These are phyloP conservation scores for Eidolon helvum DNA, from an alignment of 2,113 vertebrate genomes.

Conservation along the genomic window DNA sequence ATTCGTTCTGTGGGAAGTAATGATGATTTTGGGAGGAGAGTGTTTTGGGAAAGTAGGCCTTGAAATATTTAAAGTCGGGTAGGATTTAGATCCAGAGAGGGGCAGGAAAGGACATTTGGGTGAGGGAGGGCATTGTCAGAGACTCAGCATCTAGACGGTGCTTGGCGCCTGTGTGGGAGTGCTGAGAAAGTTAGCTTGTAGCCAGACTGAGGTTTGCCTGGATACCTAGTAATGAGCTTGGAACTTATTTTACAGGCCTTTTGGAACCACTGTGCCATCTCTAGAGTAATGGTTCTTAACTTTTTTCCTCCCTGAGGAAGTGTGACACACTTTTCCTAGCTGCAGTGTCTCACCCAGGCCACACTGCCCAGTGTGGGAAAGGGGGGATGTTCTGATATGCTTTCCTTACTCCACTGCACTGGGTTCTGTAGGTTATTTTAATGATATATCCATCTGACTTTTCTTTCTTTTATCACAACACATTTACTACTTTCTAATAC, in stretches of 20 bases:
- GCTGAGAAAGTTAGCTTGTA: background rate
- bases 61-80: background rate
- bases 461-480: background rate
- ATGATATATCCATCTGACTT: background rate
- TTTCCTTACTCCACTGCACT: background rate
- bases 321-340: background rate
- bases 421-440: background rate
- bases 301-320: background rate
- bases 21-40: conserved; percentile 2
- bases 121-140: background rate
- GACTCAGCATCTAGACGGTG: background rate
- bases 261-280: background rate
- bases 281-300: background rate
- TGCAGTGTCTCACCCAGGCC: background rate
- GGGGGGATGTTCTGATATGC: background rate
- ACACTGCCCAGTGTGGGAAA: background rate
- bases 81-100: background rate
- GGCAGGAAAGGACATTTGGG: background rate
- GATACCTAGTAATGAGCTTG: background rate
- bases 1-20: background rate
- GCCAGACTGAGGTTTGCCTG: background rate
- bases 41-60: background rate
- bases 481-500: background rate
- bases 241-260: background rate
- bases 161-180: background rate